Conservation (phyloP, 2,113 vertebrate genomes). For the Ellobius talpinus region DNA sequence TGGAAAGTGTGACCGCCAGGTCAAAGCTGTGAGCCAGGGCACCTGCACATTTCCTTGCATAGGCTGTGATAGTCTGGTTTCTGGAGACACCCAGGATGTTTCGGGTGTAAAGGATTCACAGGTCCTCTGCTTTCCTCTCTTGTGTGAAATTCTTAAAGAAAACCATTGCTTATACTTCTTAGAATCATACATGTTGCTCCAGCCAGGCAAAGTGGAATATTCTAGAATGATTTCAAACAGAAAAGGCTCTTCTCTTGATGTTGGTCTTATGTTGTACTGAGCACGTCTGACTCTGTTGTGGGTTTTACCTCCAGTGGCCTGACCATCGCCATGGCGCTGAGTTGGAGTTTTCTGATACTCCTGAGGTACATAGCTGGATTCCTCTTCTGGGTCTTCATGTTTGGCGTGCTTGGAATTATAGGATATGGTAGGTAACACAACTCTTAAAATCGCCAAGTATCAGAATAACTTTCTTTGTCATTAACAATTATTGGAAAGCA, state of each 20-base stretch:
- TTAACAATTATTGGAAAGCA: not conserved
- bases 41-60: not conserved
- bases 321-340: slow-evolving; percentile 94
- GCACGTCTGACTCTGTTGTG: slow-evolving; percentile 1
- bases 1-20: not conserved
- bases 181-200: not conserved
- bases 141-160: not conserved
- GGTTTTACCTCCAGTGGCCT: slow-evolving; percentile 89
- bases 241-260: not conserved
- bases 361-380: slow-evolving; percentile 94
- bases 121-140: not conserved
- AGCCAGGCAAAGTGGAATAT: not conserved
- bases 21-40: not conserved
- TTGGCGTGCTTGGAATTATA: slow-evolving; percentile 91
- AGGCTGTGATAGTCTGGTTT: not conserved
- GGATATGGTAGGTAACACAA: slow-evolving; percentile 91
- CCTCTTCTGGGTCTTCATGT: slow-evolving; percentile 94
- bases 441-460: not conserved
- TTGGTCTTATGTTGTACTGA: not conserved
- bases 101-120: not conserved
- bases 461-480: not conserved
- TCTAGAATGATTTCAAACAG: slow-evolving; percentile 2
- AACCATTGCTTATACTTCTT: slow-evolving; percentile 9
- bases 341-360: slow-evolving; percentile 94
- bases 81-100: not conserved